Base-by-base conservation (phyloP, 2,113 vertebrate species). In the Hyperopisus bebe region DNA sequence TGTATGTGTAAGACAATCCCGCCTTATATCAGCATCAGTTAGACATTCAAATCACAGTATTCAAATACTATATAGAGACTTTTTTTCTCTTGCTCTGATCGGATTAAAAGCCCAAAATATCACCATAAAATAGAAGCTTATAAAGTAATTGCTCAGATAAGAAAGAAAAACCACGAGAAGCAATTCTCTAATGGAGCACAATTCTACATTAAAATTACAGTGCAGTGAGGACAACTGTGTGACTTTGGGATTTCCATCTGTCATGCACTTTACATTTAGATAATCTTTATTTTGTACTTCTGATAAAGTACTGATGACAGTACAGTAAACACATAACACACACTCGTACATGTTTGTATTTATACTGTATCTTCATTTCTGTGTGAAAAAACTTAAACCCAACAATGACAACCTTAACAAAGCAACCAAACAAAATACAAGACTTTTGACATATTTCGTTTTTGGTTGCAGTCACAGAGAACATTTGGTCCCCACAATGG, bases 91-190 rank as follows among this genome's bases (percentile, higher is more conserved):
- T 88, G 13, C 27, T 88, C 44, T 21, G 53, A 82, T 91, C 89
- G 70, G 90, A 90, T 92, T 90, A 91, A 53, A 88, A 53, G 10
- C 87, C 90, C 13, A 62, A 89, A 91, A 90, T 88, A 91, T 87
- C 74, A 21, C 84, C 19, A 87, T 86, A 13, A 19, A 48, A 44
- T 62, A 91, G 89, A 90, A 84, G 62, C 70, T 74, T 90, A 88
- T 88, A 90, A 91, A 91, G 88, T 91, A 92, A 92, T 92, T 91
- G 90, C 88, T 90, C 4, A 88, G 89, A 89, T 87, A 91, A 91
- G 58, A 90, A 88, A 58, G 35, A 84, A 84, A 83, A 84, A 42
- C 31, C 31, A 17, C 5, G 70, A 77, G 44, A 13, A n/a, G 9
- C 44, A 44, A 50, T 48, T 48, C 88, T 39, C 17, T 10, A 89